Percentiles rank a stretch among this genome's conserved stretches.
These are phyloP conservation scores for Caenorhabditis sp. DNA, from an alignment of 2,888 invertebrate genomes.

Conservation along the genomic window DNA sequence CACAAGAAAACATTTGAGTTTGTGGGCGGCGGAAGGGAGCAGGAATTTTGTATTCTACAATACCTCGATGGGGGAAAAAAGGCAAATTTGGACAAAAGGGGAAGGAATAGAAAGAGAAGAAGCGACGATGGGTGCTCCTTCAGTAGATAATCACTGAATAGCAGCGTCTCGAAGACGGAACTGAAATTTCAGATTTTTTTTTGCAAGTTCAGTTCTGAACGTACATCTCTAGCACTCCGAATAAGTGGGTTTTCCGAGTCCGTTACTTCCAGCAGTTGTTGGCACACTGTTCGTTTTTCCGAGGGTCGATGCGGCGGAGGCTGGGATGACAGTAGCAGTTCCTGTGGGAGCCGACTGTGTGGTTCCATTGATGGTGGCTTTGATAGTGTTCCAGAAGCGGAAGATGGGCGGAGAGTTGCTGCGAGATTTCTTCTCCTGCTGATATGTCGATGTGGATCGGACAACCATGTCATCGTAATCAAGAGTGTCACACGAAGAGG, in stretches of 20 bases:
- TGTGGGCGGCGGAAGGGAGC: constrained; percentile 12
- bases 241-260: constrained; percentile 45
- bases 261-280: constrained; percentile 35
- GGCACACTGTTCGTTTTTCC: constrained; percentile 38
- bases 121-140: constrained; percentile 37
- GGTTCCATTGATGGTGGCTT: constrained; percentile 58
- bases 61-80: constrained; percentile 38
- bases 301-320: constrained; percentile 53
- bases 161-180: constrained; percentile 44
- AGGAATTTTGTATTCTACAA: constrained; percentile 44
- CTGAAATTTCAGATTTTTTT: constrained; percentile 10
- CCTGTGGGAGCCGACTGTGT: constrained; percentile 43
- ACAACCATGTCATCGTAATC: constrained; percentile 59
- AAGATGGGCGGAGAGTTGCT: constrained; percentile 66
- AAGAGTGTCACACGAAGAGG: constrained; percentile 65
- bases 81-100: constrained; percentile 21
- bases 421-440: constrained; percentile 37
- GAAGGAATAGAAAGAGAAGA: neutral
- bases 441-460: constrained; percentile 7
- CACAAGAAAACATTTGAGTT: constrained; percentile 56
- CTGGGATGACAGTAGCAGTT: constrained; percentile 47
- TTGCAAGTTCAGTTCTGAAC: neutral
- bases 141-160: constrained; percentile 33
- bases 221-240: constrained; percentile 52
- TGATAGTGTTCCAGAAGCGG: constrained; percentile 67